A percentile compares a stretch with the other conserved stretches of the same genome.
Conservation (phyloP, 1,140 invertebrate genomes). For the Drosophila grimshawi region DNA sequence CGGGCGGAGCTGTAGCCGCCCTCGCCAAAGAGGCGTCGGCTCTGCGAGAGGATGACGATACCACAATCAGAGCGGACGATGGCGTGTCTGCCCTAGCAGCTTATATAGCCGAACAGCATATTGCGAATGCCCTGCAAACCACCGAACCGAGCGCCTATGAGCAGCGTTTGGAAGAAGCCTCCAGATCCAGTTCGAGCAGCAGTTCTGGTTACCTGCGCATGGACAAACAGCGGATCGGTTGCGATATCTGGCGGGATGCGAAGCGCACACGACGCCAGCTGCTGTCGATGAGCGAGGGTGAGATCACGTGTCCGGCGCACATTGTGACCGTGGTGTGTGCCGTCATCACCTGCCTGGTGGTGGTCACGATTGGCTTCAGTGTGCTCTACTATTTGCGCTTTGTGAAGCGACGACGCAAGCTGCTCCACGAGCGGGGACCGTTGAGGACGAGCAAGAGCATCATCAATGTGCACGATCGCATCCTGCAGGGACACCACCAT, state of each 20-base stretch:
- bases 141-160: conserved; percentile 70
- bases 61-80: conserved; percentile 54
- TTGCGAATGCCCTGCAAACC: conserved; percentile 70
- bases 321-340: conserved; percentile 84
- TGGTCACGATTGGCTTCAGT: conserved; percentile 76
- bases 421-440: conserved; percentile 71
- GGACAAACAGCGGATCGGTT: conserved; percentile 79
- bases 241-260: conserved; percentile 80
- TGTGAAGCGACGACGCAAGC: conserved; percentile 75
- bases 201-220: conserved; percentile 65
- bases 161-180: conserved; percentile 40
- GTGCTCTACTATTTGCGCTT: conserved; percentile 82
- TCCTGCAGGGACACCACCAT: conserved; percentile 74
- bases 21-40: conserved; percentile 63
- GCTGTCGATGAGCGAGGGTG: conserved; percentile 74
- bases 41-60: conserved; percentile 51
- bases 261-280: conserved; percentile 61
- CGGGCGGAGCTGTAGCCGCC: conserved; percentile 70
- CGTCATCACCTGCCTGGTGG: conserved; percentile 75
- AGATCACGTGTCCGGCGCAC: conserved; percentile 83
- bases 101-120: conserved; percentile 76
- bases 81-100: conserved; percentile 63
- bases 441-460: conserved; percentile 78
- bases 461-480: conserved; percentile 81
- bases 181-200: conserved; percentile 44